These are phyloP conservation scores for Serinus canaria DNA, from an alignment of 2,113 vertebrate genomes.

Conservation along the genomic window DNA sequence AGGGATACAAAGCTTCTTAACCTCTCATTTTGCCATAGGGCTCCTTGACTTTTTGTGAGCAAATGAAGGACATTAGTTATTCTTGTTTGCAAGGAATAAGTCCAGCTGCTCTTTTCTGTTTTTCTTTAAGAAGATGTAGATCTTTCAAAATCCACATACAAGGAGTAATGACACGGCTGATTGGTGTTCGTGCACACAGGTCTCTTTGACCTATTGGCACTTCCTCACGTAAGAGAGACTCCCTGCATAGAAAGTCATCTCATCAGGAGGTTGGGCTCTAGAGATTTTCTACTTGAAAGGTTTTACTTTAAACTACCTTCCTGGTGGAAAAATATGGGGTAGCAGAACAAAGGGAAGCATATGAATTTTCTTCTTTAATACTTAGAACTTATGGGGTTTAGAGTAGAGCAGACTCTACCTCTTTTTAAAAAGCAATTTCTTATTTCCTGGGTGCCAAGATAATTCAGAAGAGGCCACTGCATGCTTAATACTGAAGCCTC, in stretches of 20 bases:
- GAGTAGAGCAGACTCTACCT: not conserved
- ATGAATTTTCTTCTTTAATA: not conserved
- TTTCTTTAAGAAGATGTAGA: not conserved
- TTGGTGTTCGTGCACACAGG: not conserved
- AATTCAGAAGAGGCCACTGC: not conserved
- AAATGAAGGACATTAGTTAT: not conserved
- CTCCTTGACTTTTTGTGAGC: not conserved
- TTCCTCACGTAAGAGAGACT: not conserved
- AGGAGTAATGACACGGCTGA: not conserved
- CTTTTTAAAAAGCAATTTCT: not conserved
- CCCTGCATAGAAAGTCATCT: slow-evolving; percentile 1
- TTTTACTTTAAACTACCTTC: not conserved
- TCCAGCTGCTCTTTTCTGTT: not conserved
- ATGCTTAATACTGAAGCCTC: not conserved
- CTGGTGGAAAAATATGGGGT: not conserved
- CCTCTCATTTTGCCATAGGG: not conserved
- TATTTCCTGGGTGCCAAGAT: not conserved
- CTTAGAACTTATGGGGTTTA: not conserved
- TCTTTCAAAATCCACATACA: not conserved
- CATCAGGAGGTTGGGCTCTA: not conserved
- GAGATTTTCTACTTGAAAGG: not conserved
- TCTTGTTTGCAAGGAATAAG: not conserved
- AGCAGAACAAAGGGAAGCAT: not conserved
- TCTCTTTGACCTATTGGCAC: slow-evolving; percentile 42
- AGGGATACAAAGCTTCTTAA: not conserved